A percentile compares a stretch with the other conserved stretches of the same genome.
These are phyloP conservation scores for Meiosimyza platycephala DNA, from an alignment of 2,888 invertebrate species.

Conservation along the genomic window DNA sequence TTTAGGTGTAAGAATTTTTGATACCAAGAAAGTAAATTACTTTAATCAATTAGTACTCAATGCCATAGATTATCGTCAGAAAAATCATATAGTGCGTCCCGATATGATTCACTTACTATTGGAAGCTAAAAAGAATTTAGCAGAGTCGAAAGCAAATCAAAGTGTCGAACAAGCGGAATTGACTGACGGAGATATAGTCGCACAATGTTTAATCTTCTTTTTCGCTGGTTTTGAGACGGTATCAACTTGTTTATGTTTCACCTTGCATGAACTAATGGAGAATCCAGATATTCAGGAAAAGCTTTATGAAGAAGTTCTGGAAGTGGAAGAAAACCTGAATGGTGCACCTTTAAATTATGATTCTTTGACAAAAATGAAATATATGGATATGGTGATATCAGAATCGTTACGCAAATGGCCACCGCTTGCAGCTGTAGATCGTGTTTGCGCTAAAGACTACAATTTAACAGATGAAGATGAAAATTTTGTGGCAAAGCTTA, in stretches of 20 bases:
- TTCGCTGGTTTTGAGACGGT: slow-evolving; percentile 70
- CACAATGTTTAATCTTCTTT: slow-evolving; percentile 70
- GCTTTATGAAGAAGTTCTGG: slow-evolving; percentile 70
- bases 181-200: slow-evolving; percentile 67
- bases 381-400: slow-evolving; percentile 71
- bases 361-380: slow-evolving; percentile 70
- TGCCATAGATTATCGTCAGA: slow-evolving; percentile 67
- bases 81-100: slow-evolving; percentile 68
- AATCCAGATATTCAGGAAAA: slow-evolving; percentile 71
- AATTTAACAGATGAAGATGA: slow-evolving; percentile 46
- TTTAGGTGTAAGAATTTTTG: slow-evolving; percentile 58
- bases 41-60: slow-evolving; percentile 65
- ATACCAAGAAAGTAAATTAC: slow-evolving; percentile 59
- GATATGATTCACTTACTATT: slow-evolving; percentile 72
- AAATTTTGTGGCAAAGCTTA: slow-evolving; percentile 66
- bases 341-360: slow-evolving; percentile 70
- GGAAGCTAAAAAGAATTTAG: slow-evolving; percentile 59
- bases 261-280: slow-evolving; percentile 70
- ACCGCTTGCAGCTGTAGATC: slow-evolving; percentile 65
- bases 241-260: slow-evolving; percentile 66
- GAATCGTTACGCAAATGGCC: slow-evolving; percentile 70
- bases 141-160: slow-evolving; percentile 22
- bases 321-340: slow-evolving; percentile 62
- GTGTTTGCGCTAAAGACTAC: slow-evolving; percentile 68
- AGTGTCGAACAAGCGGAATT: slow-evolving; percentile 22